Evolutionary conservation across 2,888 invertebrate species (phyloP).

Genomic region (Drosophila mayaguana): DNA sequence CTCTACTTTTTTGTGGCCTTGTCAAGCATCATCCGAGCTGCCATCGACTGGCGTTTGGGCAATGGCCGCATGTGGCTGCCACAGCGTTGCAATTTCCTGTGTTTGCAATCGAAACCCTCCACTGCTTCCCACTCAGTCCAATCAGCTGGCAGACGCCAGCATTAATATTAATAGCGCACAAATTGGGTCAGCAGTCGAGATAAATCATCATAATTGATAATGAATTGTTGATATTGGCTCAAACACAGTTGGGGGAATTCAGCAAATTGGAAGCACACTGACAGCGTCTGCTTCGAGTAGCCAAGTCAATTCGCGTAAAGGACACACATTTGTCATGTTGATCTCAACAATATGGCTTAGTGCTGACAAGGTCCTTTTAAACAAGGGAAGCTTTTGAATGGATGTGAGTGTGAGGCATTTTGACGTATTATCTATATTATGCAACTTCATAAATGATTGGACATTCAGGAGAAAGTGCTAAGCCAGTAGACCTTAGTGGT

Average conservation of each 20-base stretch:
- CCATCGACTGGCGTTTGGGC: background rate
- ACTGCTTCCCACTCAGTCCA: background rate
- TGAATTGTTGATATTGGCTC: slow-evolving; percentile 70
- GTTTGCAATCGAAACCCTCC: background rate
- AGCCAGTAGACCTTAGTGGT: no score
- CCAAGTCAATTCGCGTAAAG: slow-evolving; percentile 29
- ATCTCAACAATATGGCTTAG: slow-evolving; percentile 2
- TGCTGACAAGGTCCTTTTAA: background rate
- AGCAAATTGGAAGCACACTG: slow-evolving; percentile 2
- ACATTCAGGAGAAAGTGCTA: no score
- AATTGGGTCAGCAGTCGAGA: slow-evolving; percentile 77
- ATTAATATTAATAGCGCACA: slow-evolving; percentile 75
- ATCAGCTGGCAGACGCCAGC: slow-evolving; percentile 9
- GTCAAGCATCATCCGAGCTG: slow-evolving; percentile 40
- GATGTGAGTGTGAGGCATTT: no score
- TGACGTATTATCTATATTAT: no score
- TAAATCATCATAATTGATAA: slow-evolving; percentile 81
- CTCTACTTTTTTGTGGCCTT: slow-evolving; percentile 31
- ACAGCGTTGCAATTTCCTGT: slow-evolving; percentile 14
- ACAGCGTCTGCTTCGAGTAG: background rate
- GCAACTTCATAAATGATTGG: no score
- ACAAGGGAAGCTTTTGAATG: background rate
- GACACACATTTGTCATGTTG: slow-evolving; percentile 34
- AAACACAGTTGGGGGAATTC: slow-evolving; percentile 40
- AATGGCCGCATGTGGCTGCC: slow-evolving; percentile 17